Conservation (phyloP, 2,113 vertebrate genomes). For the Leptobrachium leishanense region DNA sequence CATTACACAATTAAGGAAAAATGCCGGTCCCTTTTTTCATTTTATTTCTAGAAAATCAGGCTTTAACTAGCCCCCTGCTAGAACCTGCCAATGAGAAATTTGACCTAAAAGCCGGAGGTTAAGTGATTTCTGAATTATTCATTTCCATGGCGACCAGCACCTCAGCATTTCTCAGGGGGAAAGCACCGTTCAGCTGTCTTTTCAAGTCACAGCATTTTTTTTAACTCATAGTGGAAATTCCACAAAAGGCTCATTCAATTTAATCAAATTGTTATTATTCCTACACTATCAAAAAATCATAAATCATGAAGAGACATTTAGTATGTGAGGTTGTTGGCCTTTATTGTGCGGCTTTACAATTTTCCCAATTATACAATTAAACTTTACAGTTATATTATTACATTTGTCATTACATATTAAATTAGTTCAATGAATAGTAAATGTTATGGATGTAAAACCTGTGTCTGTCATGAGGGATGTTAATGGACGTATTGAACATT, state of each 20-base stretch:
- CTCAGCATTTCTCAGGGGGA: background rate
- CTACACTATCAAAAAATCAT: background rate
- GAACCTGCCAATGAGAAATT: conserved; percentile 11
- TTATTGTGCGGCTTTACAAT: too few relatives aligned
- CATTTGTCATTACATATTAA: too few relatives aligned
- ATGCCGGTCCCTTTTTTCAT: background rate
- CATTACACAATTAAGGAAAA: too few relatives aligned
- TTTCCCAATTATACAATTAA: background rate
- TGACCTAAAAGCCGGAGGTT: conserved; percentile 15
- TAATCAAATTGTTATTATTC: background rate
- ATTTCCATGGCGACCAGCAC: fast-evolving
- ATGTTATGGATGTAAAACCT: too few relatives aligned
- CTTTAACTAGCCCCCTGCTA: conserved; percentile 11
- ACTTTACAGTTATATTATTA: too few relatives aligned
- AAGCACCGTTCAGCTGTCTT: background rate
- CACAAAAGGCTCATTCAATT: conserved; percentile 3
- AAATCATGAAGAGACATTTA: background rate
- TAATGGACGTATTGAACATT: too few relatives aligned
- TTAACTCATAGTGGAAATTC: background rate
- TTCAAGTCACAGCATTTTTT: conserved; percentile 4
- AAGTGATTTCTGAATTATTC: conserved; percentile 4
- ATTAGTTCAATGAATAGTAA: too few relatives aligned
- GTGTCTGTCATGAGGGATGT: too few relatives aligned
- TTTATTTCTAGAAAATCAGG: conserved; percentile 19
- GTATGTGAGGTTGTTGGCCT: background rate